phyloP scores from a whole-genome alignment of 1,140 invertebrate species.

The Calosoma granatense region DNA sequence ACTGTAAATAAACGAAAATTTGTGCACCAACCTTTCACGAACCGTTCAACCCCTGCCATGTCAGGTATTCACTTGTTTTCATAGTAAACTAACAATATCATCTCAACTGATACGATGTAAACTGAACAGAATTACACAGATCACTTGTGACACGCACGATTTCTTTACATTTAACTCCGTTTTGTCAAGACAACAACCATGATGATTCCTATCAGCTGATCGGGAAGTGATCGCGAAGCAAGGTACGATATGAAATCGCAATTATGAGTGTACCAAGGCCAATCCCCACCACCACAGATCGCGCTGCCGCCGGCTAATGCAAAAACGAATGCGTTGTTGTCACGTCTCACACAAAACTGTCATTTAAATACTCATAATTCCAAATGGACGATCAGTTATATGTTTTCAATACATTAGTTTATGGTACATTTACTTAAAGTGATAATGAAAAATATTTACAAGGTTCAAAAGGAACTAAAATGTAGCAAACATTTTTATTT shows the following conservation, averaged over 20 bases:
- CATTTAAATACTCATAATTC: background rate
- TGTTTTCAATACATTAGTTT: background rate
- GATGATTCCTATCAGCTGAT: slow-evolving; percentile 1
- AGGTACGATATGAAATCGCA: slow-evolving; percentile 3
- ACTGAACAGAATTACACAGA: no score
- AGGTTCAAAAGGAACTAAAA: background rate
- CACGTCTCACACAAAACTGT: background rate
- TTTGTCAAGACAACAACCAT: background rate
- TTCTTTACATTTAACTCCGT: background rate
- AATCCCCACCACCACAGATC: slow-evolving; percentile 1
- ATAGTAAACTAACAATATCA: background rate
- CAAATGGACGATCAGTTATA: no score
- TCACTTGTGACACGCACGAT: background rate
- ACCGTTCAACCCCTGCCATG: background rate
- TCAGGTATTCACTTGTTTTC: background rate
- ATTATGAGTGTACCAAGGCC: background rate
- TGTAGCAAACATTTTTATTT: background rate
- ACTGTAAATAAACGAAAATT: slow-evolving; percentile 3
- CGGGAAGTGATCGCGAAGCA: slow-evolving; percentile 2
- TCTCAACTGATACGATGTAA: no score
- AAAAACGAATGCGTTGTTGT: background rate
- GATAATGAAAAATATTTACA: background rate
- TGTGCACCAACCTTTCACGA: background rate
- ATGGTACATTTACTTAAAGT: background rate
- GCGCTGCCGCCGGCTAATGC: background rate